A percentile compares a stretch with the other conserved stretches of the same genome.
Evolutionary conservation across 2,888 invertebrate species (phyloP).

Genomic region (Anaspis maculata): DNA sequence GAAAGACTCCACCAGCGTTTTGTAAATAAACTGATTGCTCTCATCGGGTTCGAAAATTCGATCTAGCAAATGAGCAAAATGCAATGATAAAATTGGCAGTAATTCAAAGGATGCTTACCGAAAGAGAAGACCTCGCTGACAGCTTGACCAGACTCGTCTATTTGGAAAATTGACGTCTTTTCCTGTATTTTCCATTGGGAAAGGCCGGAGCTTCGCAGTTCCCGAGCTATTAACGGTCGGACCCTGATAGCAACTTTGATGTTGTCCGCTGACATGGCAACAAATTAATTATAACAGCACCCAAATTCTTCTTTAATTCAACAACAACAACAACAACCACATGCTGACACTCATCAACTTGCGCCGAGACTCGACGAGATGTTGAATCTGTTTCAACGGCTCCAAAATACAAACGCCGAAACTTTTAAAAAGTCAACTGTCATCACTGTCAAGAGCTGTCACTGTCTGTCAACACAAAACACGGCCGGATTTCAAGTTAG

Average conservation of each 20-base stretch:
- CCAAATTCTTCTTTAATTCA: neutral
- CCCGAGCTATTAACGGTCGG: conserved; percentile 5
- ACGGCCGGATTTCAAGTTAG: too few species aligned
- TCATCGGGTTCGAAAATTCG: conserved; percentile 58
- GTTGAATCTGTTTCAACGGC: too few species aligned
- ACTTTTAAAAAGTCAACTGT: too few species aligned
- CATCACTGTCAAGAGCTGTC: too few species aligned
- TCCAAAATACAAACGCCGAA: too few species aligned
- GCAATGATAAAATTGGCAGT: conserved; percentile 3
- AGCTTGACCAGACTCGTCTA: conserved; percentile 3
- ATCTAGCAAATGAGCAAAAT: conserved; percentile 47
- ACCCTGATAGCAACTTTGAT: conserved; percentile 7
- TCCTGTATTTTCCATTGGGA: conserved; percentile 6
- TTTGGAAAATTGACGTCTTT: conserved; percentile 7
- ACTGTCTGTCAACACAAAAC: too few species aligned
- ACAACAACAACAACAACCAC: neutral
- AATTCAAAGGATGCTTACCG: conserved; percentile 2
- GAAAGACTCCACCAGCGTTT: conserved; percentile 61
- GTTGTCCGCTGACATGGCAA: conserved; percentile 3
- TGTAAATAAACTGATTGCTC: conserved; percentile 56
- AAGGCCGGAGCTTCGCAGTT: too few species aligned
- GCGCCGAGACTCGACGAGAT: too few species aligned
- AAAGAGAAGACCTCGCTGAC: conserved; percentile 6
- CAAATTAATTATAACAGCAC: too few species aligned
- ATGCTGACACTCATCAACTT: too few species aligned